Conservation (phyloP, 23 tunicate species). For the Diplosoma virens region DNA sequence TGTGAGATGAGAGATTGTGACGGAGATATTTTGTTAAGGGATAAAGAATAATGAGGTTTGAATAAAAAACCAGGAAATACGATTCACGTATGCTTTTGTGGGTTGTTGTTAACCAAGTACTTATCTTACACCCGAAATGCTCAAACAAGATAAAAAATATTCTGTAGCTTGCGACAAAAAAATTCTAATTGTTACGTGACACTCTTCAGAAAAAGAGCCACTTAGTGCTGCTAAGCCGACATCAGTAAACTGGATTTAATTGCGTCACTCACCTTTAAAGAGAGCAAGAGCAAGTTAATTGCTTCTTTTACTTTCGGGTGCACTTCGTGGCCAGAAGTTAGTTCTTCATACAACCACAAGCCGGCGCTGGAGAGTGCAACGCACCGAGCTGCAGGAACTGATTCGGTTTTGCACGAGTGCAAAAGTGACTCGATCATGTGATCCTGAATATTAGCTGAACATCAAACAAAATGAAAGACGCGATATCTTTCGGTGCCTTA, state of each 20-base stretch:
- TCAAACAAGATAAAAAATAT: no score
- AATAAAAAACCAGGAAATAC: no score
- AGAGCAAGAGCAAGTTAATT: constrained; percentile 66
- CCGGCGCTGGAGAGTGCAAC: constrained; percentile 84
- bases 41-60: no score
- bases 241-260: background rate
- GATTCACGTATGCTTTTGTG: no score
- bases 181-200: no score
- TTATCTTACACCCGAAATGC: no score
- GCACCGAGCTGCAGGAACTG: constrained; percentile 69
- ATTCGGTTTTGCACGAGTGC: constrained; percentile 71
- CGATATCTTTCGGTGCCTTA: background rate
- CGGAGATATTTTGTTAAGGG: no score
- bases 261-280: constrained; percentile 60
- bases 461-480: background rate
- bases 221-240: no score
- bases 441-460: constrained; percentile 48
- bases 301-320: constrained; percentile 70
- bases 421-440: constrained; percentile 79
- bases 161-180: no score
- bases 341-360: constrained; percentile 89
- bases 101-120: no score
- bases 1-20: no score
- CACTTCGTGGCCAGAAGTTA: constrained; percentile 38
- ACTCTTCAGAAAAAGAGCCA: no score